Evolutionary conservation across 2,797 vertebrate genomes (phyloP).

Genomic region (Myoxocephalus aenaeus): DNA sequence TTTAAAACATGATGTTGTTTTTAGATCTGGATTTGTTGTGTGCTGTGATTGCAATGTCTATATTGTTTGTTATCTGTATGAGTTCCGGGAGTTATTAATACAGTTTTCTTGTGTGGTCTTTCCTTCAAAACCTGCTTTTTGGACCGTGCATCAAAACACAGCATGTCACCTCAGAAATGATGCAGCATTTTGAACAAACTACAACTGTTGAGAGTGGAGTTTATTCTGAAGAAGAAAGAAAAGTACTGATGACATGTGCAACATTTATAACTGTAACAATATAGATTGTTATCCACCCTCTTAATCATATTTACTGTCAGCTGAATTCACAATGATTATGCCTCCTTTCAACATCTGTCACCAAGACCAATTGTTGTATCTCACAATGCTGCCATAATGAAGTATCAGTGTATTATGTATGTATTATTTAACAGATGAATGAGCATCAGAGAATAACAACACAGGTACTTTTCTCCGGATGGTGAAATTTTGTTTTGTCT

Average conservation of each 20-base stretch:
- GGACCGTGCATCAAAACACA: neutral
- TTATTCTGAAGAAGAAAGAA: conserved; percentile 27
- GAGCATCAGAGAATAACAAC: conserved; percentile 46
- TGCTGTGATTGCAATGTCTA: neutral
- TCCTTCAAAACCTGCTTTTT: neutral
- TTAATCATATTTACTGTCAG: neutral
- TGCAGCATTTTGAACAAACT: neutral
- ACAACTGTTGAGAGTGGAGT: conserved; percentile 1
- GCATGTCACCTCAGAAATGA: neutral
- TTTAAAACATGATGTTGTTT: too few relatives aligned
- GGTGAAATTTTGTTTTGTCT: conserved; percentile 53
- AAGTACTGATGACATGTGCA: neutral
- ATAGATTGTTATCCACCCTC: neutral
- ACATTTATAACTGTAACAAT: neutral
- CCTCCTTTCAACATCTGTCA: neutral
- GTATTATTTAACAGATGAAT: neutral
- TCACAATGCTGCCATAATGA: neutral
- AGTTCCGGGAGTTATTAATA: too few relatives aligned
- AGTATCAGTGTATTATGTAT: neutral
- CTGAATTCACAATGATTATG: neutral
- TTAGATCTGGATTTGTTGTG: neutral
- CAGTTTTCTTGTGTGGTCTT: neutral
- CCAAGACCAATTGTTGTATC: neutral
- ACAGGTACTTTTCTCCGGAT: conserved; percentile 56
- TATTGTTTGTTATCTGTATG: too few relatives aligned